Conservation (phyloP, 1,140 invertebrate species). For the Mya arenaria region DNA sequence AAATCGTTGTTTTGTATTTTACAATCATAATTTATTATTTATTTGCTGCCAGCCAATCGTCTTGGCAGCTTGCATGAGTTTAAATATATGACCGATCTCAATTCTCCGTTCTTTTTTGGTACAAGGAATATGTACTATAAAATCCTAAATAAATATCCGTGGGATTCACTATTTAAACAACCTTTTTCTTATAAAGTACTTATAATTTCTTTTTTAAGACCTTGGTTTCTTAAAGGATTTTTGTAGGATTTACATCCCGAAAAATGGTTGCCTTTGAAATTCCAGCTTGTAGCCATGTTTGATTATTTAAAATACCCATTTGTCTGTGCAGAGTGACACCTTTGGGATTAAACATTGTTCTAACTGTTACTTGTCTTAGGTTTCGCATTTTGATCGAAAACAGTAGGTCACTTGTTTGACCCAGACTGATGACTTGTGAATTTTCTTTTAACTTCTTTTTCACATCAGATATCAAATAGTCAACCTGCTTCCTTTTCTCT, state of each 20-base stretch:
- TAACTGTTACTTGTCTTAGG: background rate
- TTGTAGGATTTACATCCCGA: constrained; percentile 5
- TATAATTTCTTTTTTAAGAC: background rate
- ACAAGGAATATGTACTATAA: constrained; percentile 41
- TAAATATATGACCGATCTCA: constrained; percentile 36
- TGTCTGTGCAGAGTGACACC: constrained; percentile 25
- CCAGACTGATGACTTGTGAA: background rate
- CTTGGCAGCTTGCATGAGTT: background rate
- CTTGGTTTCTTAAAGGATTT: background rate
- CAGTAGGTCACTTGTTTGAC: background rate
- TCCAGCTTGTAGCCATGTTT: constrained; percentile 37
- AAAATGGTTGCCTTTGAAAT: constrained; percentile 6
- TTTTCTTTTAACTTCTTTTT: constrained; percentile 25
- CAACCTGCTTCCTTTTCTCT: constrained; percentile 17
- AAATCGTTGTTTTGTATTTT: background rate
- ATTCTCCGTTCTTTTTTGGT: constrained; percentile 26
- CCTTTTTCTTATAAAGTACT: constrained; percentile 8
- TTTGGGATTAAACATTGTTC: constrained; percentile 19
- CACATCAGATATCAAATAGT: constrained; percentile 11
- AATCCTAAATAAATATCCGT: background rate
- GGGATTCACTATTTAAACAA: constrained; percentile 12
- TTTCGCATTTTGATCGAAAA: too few species aligned
- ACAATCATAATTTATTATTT: background rate
- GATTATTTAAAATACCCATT: constrained; percentile 49
- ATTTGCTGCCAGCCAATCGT: constrained; percentile 5